Conservation (phyloP, 2,113 vertebrate species). For the Zapus hudsonius region DNA sequence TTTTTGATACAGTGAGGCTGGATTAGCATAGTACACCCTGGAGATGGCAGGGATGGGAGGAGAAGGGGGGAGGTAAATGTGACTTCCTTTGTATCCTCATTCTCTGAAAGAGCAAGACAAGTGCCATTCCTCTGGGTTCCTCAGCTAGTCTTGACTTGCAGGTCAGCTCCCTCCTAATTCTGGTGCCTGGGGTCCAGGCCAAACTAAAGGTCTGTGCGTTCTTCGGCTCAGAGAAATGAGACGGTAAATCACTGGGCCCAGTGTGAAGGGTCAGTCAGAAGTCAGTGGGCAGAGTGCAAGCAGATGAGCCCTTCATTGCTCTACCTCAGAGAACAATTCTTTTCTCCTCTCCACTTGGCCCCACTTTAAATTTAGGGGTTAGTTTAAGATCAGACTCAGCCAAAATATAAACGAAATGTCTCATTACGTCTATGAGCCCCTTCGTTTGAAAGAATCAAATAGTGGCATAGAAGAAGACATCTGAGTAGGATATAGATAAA, state of each 20-base stretch:
- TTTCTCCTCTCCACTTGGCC: not conserved
- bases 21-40: not conserved
- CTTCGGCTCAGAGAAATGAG: not conserved
- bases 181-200: too few relatives aligned
- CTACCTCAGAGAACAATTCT: not conserved
- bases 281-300: not conserved
- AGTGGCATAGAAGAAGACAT: not conserved
- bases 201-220: not conserved
- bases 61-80: not conserved
- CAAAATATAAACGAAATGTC: not conserved
- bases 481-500: not conserved
- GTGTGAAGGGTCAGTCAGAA: not conserved
- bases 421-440: not conserved
- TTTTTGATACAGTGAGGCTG: not conserved
- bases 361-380: not conserved
- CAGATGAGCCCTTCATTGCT: not conserved
- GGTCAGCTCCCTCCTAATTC: not conserved
- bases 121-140: not conserved
- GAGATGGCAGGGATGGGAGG: not conserved
- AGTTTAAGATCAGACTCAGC: not conserved
- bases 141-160: not conserved
- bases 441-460: slow-evolving; percentile 41
- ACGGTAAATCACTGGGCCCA: too few relatives aligned
- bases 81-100: not conserved
- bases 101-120: not conserved